These are phyloP conservation scores for Nipponia nippon DNA, from an alignment of 2,113 vertebrate genomes.

Conservation along the genomic window DNA sequence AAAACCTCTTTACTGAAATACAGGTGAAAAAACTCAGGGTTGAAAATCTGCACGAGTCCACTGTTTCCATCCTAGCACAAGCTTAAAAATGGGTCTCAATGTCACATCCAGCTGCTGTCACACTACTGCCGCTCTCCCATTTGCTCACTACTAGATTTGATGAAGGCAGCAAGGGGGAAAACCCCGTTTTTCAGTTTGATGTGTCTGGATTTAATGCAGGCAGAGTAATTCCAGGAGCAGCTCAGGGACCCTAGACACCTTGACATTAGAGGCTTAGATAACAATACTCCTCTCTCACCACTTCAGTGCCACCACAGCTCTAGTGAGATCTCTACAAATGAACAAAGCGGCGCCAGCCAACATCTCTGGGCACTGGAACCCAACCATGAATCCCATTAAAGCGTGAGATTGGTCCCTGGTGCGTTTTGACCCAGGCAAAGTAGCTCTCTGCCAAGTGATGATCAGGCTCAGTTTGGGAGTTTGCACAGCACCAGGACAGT, in stretches of 20 bases:
- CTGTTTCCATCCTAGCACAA: background rate
- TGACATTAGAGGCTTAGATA: background rate
- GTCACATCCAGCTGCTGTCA: background rate
- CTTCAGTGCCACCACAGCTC: background rate
- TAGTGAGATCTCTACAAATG: background rate
- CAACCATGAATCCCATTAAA: background rate
- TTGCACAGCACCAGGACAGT: background rate
- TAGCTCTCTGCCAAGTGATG: background rate
- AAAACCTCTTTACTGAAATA: background rate
- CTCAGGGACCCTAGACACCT: background rate
- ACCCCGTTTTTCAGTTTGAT: background rate
- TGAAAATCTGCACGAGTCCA: background rate
- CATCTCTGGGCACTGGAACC: background rate
- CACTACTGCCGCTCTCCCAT: background rate
- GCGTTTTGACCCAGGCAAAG: background rate
- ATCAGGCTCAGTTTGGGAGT: background rate
- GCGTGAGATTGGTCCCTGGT: background rate
- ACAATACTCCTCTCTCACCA: background rate
- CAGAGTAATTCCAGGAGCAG: background rate
- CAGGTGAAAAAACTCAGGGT: rapidly evolving
- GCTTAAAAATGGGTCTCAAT: background rate
- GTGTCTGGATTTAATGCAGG: background rate
- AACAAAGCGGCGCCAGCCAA: background rate
- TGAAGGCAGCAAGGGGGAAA: background rate
- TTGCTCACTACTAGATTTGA: background rate